Base-by-base conservation (phyloP, 2,888 invertebrate species). In the Troilus luridus region DNA sequence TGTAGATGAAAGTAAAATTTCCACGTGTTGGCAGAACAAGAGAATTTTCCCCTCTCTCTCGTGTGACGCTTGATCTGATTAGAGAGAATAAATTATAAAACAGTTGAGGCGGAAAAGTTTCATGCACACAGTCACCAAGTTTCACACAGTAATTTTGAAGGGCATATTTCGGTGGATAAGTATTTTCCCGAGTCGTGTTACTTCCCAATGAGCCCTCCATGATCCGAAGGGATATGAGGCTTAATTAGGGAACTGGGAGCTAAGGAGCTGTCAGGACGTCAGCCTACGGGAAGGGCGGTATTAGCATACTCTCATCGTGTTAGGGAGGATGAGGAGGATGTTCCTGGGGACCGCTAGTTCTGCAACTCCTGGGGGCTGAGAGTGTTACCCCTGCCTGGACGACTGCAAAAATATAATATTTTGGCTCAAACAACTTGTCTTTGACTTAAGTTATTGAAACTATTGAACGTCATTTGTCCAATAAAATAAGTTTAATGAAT, bases 61-160 rank as follows among this genome's bases (percentile, higher is more conserved):
- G n/a, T n/a, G 72, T 77, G 72, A 77, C 72, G 17, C 41, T 77
- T 77, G 17, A 41, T 77, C 27, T 41, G 72, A 77, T 77, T 77
- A 77, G 72, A 27, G 27, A 27, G 19, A 77, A 27, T 77, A 77
- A 77, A 77, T 77, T 77, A 41, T 77, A 8, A 77, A 77, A 41
- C 72, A 77, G 72, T 77, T 8, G 72, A 27, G 72, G 27, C 8
- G 72, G 41, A 17, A 77, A 77, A 77, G 72, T 77, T 41, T 5
- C n/a, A n/a, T n/a, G n/a, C 27, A 77, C 41, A 77, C 27, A 77
- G 72, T 77, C 27, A 77, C 27, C 27, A 77, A 77, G 72, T 77
- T 27, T 8, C 19, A 8, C 19, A 41, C 41, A 41, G 10, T 67
- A 12, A 67, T 67, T 67, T 67, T 12, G 67, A 67, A 41, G 27